Base-by-base conservation (phyloP, 2,113 vertebrate species). In the Psittacara wagleri region DNA sequence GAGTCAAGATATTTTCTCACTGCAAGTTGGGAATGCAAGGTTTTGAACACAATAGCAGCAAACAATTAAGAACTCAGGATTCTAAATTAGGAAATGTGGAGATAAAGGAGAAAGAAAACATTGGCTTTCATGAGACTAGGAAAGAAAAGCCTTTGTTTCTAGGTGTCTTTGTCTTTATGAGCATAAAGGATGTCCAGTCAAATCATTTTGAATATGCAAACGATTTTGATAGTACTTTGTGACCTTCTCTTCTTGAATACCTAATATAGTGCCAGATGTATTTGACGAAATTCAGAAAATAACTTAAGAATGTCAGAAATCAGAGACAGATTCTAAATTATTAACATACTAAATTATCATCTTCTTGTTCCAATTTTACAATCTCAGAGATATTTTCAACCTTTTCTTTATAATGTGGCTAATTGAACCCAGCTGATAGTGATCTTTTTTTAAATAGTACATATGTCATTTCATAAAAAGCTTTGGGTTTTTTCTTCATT, bases 321-420 rank as follows among this genome's bases (percentile, higher is more conserved):
- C 33, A 39, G 29, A 95, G 69, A 82, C 37, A 88, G 70, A 51
- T n/a, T 83, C 55, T 96, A 83, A 96, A 91, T 91, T 92, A 93
- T 94, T 92, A 93, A 89, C 51, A 84, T 41, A 88, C 39, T 73
- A 95, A 90, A 94, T 84, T 7, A 95, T 77, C 80, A 75, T 67
- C 25, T 91, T 94, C 84, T 92, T 83, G 37, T 79, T 94, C 82
- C 75, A 83, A 62, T 90, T 83, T 88, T 90, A 94, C 59, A 88
- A n/a, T 79, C 76, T 72, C 61, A 70, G 78, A 80, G 74, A 85
- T 72, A 85, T 88, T 95, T 91, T 76, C 88, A 95, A 95, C 15
- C 17, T 70, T 94, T 90, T 88, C 28, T 86, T 91, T 92, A 55
- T 89, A 87, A 83, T 44, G 35, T 35, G 54, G 17, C 20, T 96